Evolutionary conservation across 2,797 vertebrate species (phyloP), one percentile per base, ranked within the genome.

Genomic region (Gobionotothen gibberifrons): DNA sequence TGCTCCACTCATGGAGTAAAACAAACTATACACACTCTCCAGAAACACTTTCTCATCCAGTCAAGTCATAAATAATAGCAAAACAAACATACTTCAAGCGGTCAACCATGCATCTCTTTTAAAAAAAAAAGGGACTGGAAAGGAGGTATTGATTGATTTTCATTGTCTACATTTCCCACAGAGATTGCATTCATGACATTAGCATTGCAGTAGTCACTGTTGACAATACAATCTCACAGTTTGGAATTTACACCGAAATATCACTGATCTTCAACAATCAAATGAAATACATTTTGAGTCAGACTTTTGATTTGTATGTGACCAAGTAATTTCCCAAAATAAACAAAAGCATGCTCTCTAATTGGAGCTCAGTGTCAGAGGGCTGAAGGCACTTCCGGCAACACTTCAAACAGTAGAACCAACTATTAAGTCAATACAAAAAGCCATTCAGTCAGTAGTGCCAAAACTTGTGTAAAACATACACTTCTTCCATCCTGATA

Each of bases 401-500:
- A 64, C 69, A 85, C 70, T 76, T 83, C 60, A 72, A 74, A 68
- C 60, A 80, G 36, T 51, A 68, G 67, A 63, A 74, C 29, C 26
- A 79, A 84, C 19, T 78, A 87, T 83, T 36, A 72, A 65, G 32
- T 71, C 65, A 65, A 78, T 36, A 36, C 32, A 36, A 64, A 83
- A 85, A 88, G 60, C 52, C 74, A 75, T 72, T 89, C 77, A 79
- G 56, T 92, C 91, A 89, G 84, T 84, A 85, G 91, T 89, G 85
- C 74, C 84, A 87, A 79, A 36, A 68, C 73, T 73, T 79, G 60
- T 80, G 75, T 79, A 87, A 95, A 93, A 95, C 92, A 95, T 94
- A 95, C 93, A 94, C 94, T 94, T 95, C 95, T 95, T 68, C 69
- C 66, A 84, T 69, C 52, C 46, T 17, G 63, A 72, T 96, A 96